Conservation (phyloP, 2,113 vertebrate species). For the Hiodon alosoides region DNA sequence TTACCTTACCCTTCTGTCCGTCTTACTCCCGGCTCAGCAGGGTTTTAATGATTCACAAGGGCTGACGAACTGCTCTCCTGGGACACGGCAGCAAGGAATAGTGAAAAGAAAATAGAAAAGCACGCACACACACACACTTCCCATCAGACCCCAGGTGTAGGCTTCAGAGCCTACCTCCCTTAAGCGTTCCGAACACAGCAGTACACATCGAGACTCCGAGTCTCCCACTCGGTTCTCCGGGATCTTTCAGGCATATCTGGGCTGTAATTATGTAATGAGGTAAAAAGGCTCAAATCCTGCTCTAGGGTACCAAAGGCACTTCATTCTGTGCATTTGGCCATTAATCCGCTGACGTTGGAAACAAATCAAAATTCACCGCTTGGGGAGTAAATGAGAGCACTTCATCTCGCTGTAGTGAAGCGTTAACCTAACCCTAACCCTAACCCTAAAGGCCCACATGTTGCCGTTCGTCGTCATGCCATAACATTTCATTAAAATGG, state of each 20-base stretch:
- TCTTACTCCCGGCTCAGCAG: background rate
- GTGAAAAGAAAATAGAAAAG: too few relatives aligned
- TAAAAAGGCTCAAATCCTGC: background rate
- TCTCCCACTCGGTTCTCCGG: background rate
- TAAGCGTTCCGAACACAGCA: background rate
- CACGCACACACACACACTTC: too few relatives aligned
- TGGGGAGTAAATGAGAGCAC: background rate
- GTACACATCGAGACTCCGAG: too few relatives aligned
- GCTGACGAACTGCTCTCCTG: background rate
- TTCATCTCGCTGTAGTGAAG: too few relatives aligned
- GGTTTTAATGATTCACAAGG: background rate
- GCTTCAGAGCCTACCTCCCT: background rate
- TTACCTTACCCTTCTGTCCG: too few relatives aligned
- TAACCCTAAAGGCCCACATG: too few relatives aligned
- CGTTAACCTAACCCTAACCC: too few relatives aligned
- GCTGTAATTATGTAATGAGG: conserved; percentile 2
- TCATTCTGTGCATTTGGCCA: conserved; percentile 1
- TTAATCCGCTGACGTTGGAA: background rate
- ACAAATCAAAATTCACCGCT: background rate
- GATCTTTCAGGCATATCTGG: background rate
- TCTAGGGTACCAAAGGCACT: background rate
- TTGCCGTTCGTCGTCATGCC: too few relatives aligned
- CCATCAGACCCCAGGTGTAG: too few relatives aligned
- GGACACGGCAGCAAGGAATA: too few relatives aligned
- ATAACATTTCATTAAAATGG: too few relatives aligned